Evolutionary conservation across 2,113 vertebrate species (phyloP), one percentile per base, ranked within the genome.

Genomic region (Catharus bicknelli): DNA sequence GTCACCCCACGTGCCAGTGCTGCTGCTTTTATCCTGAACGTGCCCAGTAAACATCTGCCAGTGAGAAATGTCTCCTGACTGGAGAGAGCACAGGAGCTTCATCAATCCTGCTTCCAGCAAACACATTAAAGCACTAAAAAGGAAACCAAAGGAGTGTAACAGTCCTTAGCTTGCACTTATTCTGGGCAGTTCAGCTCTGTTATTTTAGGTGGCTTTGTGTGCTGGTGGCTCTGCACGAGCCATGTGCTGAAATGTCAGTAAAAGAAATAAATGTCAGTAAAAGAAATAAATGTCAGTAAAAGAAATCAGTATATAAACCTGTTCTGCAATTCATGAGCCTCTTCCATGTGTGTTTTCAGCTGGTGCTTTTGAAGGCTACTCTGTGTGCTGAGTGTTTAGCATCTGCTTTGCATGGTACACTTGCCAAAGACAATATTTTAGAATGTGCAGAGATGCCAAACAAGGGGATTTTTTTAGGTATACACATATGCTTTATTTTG

Each of bases 351-450:
- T 92, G 78, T 92, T 82, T 90, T 94, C 93, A 90, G 79, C 81
- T 86, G 87, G 38, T 82, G 57, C 82, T 94, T 94, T 26, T 29
- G 70, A 88, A 86, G 88, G 82, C 84, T 36, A 21, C 67, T 69
- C 66, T 21, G 27, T 73, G 70, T 85, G 75, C 79, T 19, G 17
- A 55, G 72, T n/a, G 25, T 74, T 88, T 26, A 85, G 79, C 82
- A 80, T 88, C 93, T 86, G 81, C 63, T 95, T 83, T 85, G 68
- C 36, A 3, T 77, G 63, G 32, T 36, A 1, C 9, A 0, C 36
- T 76, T 96, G 93, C 93, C 96, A 93, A 87, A 66, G 45, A 51
- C 63, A 94, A 38, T 81, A 63, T 94, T 95, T 91, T 59, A 63
- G 62, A 73, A 21, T 14, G 50, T 66, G 58, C 80, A 70, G 90